A percentile compares a stretch with the other conserved stretches of the same genome.
Evolutionary conservation across 2,888 invertebrate species (phyloP).

Genomic region (Ormyrus nitidulus): DNA sequence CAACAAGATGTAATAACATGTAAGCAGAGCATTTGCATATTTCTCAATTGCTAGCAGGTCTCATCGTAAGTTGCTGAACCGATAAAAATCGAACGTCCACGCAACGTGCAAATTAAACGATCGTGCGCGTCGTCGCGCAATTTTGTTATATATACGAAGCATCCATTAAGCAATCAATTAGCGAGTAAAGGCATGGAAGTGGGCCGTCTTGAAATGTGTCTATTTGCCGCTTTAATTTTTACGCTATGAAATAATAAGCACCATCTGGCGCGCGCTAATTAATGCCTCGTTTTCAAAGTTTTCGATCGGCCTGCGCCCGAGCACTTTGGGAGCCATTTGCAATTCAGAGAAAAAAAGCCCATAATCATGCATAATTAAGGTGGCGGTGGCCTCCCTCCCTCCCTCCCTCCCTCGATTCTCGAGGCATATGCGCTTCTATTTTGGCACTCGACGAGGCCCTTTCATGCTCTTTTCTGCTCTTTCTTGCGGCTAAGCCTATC

Average conservation of each 20-base stretch:
- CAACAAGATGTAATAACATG: too few relatives aligned
- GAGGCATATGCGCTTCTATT: conserved; percentile 46
- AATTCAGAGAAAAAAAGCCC: conserved; percentile 37
- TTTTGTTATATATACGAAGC: not conserved
- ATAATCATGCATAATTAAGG: conserved; percentile 53
- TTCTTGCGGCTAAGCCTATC: conserved; percentile 2
- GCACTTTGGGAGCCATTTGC: conserved; percentile 36
- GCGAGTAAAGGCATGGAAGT: not conserved
- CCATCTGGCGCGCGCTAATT: conserved; percentile 48
- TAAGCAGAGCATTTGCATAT: too few relatives aligned
- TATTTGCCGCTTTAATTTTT: conserved; percentile 36
- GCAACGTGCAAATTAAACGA: too few relatives aligned
- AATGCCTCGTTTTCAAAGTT: conserved; percentile 51
- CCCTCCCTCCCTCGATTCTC: conserved; percentile 2
- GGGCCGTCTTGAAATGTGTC: not conserved
- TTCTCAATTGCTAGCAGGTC: too few relatives aligned
- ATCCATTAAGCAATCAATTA: conserved; percentile 36
- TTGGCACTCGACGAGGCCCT: conserved; percentile 30
- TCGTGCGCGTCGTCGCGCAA: too few relatives aligned
- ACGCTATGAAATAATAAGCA: conserved; percentile 55
- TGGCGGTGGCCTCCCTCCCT: not conserved
- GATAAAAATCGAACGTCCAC: too few relatives aligned
- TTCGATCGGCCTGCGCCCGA: conserved; percentile 6
- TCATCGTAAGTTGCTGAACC: too few relatives aligned
- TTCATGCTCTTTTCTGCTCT: conserved; percentile 28